A percentile compares a stretch with the other conserved stretches of the same genome.
These are phyloP conservation scores for Leptinotarsa peninsularis DNA, from an alignment of 2,888 invertebrate genomes.

Conservation along the genomic window DNA sequence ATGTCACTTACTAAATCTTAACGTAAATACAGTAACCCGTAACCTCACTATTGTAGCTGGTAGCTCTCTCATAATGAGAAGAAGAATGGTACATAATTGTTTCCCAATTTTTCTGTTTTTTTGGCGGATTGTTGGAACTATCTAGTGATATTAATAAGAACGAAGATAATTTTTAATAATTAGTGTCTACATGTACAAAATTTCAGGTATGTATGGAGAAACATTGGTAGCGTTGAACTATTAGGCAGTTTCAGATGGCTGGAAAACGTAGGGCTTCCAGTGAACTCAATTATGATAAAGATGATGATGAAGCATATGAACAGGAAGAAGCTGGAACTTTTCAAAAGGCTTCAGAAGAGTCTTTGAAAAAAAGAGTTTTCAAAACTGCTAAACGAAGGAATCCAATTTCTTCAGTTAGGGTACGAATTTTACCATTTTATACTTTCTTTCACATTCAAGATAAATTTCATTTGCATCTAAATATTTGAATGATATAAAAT, in stretches of 20 bases:
- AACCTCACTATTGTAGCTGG: no score
- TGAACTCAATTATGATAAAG: conserved; percentile 83
- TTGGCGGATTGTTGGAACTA: conserved; percentile 35
- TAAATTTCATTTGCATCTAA: not conserved
- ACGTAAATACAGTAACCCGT: no score
- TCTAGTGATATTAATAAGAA: no score
- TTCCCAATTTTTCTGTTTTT: conserved; percentile 1
- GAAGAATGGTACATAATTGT: no score
- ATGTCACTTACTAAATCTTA: no score
- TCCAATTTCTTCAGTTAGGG: conserved; percentile 55
- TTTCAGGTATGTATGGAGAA: conserved; percentile 1
- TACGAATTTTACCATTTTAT: conserved; percentile 36
- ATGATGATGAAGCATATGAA: conserved; percentile 83
- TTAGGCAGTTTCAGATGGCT: conserved; percentile 69
- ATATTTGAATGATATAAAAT: no score
- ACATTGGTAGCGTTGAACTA: not conserved
- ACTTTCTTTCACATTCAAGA: not conserved
- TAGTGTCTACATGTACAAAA: conserved; percentile 15
- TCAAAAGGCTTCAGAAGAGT: conserved; percentile 74
- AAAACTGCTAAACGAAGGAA: conserved; percentile 81
- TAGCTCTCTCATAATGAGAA: no score
- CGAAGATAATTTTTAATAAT: conserved; percentile 7
- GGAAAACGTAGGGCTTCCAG: conserved; percentile 79
- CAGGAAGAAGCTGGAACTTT: conserved; percentile 83
- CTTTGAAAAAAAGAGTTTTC: conserved; percentile 81